Evolutionary conservation across 2,113 vertebrate genomes (phyloP), one percentile per base, ranked within the genome.

Genomic region (Zootoca vivipara): DNA sequence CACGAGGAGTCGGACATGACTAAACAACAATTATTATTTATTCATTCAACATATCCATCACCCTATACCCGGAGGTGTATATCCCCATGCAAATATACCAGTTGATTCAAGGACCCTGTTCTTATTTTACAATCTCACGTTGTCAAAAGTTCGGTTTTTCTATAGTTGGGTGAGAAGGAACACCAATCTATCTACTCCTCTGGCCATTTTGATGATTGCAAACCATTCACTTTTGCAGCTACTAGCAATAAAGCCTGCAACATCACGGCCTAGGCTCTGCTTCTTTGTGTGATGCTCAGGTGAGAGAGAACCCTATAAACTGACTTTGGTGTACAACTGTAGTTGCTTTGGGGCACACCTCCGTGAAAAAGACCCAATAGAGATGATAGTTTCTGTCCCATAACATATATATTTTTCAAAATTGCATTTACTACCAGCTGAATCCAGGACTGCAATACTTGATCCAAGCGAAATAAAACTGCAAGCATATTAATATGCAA

Each of bases 321-420:
- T 30, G 13, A 24, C 24, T n/a, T 67, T 69, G 18, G 2, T 30
- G 13, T 28, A 67, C 24, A 64, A 26, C 62, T 9, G 24, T 22
- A 7, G n/a, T 35, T 13, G 24, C 56, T 35, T 22, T 24, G 3
- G 56, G 20, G 52, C 3, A 81, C n/a, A 42, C 52, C 26, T 52
- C 75, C 42, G n/a, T 24, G 20, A 2, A 78, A 91, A 85, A 91
- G 80, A 89, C 92, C 85, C 89, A n/a, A 28, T 1, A 78, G 77
- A 78, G 6, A 78, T 46, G 69, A 35, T 42, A 79, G 40, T 85
- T 92, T 87, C 46, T 89, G 85, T 88, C 38, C 78, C 88, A 80
- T 83, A 84, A 90, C 92, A 90, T 87, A 1, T 82, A 64, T 90
- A n/a, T 67, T 85, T 86, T 52, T 52, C 46, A 52, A 52, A 52